Evolutionary conservation across 2,888 invertebrate genomes (phyloP).

Genomic region (Harpalus rufipes): DNA sequence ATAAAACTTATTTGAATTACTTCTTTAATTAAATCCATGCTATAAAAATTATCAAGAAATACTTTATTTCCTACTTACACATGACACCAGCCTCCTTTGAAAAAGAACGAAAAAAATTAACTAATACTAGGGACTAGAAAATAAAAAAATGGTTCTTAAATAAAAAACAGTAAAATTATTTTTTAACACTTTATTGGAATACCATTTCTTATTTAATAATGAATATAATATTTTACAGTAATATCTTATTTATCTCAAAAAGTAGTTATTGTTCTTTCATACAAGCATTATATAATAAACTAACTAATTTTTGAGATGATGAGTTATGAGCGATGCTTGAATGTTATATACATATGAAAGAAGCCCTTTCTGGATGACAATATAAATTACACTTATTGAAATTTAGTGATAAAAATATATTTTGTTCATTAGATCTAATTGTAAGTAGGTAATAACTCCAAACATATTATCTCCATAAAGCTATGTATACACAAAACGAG

Average conservation of each 20-base stretch:
- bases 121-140: no score
- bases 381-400: constrained; percentile 57
- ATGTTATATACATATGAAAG: constrained; percentile 55
- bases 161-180: constrained; percentile 14
- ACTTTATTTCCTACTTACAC: no score
- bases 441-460: constrained; percentile 26
- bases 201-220: constrained; percentile 56
- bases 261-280: constrained; percentile 53
- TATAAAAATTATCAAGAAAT: no score
- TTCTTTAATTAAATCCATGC: no score
- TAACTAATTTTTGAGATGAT: constrained; percentile 60
- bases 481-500: constrained; percentile 15
- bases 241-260: constrained; percentile 57
- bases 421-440: constrained; percentile 54
- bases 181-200: constrained; percentile 59
- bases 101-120: background rate
- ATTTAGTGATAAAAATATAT: constrained; percentile 59
- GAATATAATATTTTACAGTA: constrained; percentile 58
- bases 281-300: constrained; percentile 44
- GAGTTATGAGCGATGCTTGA: constrained; percentile 49
- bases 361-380: constrained; percentile 57
- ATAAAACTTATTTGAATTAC: no score
- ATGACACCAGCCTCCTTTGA: background rate
- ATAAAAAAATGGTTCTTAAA: constrained; percentile 5
- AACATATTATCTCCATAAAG: constrained; percentile 45